Conservation (phyloP, 2,888 invertebrate genomes). For the Eupithecia abbreviata region DNA sequence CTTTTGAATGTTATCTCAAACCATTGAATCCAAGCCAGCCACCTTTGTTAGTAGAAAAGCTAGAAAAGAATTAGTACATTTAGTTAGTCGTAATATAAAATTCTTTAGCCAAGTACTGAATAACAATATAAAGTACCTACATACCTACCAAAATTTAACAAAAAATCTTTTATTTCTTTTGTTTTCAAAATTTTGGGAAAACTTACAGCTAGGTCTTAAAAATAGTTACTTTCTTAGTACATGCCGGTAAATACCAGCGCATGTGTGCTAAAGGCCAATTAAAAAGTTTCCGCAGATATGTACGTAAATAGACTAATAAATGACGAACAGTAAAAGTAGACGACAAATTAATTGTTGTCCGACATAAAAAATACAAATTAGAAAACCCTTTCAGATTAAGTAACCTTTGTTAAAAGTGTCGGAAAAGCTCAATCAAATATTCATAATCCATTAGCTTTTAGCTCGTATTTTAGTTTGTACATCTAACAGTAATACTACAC, state of each 20-base stretch:
- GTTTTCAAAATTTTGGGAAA: too few relatives aligned
- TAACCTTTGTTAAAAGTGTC: constrained; percentile 6
- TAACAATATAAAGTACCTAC: too few relatives aligned
- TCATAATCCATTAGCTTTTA: constrained; percentile 13
- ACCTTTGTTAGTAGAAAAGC: constrained; percentile 79
- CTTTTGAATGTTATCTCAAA: constrained; percentile 79
- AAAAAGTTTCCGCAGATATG: too few relatives aligned
- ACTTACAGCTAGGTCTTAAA: too few relatives aligned
- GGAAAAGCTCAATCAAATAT: background rate
- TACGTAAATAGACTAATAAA: too few relatives aligned
- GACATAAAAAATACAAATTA: constrained; percentile 14
- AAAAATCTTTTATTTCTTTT: too few relatives aligned
- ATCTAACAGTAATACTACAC: background rate
- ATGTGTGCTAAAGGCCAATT: too few relatives aligned
- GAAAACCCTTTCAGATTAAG: constrained; percentile 5
- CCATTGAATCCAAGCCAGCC: constrained; percentile 73
- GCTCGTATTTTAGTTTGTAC: background rate
- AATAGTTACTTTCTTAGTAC: too few relatives aligned
- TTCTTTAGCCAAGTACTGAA: background rate
- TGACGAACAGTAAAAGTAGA: too few relatives aligned
- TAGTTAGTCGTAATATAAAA: constrained; percentile 29
- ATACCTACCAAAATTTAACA: too few relatives aligned
- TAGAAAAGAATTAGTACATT: constrained; percentile 59
- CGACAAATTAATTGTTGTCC: background rate
- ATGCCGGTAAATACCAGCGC: too few relatives aligned